A percentile compares a stretch with the other conserved stretches of the same genome.
Conservation (phyloP, 2,888 invertebrate genomes). For the Branchellion lobata region DNA sequence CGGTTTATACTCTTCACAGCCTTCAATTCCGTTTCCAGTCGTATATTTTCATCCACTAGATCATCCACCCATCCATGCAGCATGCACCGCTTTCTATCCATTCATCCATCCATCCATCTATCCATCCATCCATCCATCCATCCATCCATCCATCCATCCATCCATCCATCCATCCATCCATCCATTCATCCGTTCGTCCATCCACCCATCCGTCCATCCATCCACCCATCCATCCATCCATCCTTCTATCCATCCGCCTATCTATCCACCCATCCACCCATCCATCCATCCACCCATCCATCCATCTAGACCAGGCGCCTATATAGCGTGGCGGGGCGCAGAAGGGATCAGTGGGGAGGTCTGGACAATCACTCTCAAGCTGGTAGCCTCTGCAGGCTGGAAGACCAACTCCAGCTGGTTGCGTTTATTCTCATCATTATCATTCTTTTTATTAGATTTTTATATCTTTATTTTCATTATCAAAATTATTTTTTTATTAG, state of each 20-base stretch:
- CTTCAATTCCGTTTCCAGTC: no score
- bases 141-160: no score
- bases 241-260: not conserved
- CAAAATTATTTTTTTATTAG: no score
- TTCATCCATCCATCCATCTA: no score
- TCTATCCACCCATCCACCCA: not conserved
- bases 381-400: not conserved
- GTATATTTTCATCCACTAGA: no score
- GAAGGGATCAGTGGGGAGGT: not conserved
- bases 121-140: no score
- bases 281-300: not conserved
- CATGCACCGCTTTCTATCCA: no score
- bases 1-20: no score
- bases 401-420: constrained; percentile 33
- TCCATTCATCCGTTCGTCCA: not conserved
- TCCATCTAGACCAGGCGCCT: not conserved
- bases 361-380: not conserved
- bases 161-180: no score
- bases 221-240: not conserved
- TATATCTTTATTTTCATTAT: no score
- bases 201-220: no score
- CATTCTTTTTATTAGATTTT: not conserved
- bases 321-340: not conserved
- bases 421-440: not conserved
- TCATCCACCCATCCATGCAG: not conserved